Evolutionary conservation across 2,797 vertebrate species (phyloP), one percentile per base, ranked within the genome.

Genomic region (Champsocephalus gunnari): DNA sequence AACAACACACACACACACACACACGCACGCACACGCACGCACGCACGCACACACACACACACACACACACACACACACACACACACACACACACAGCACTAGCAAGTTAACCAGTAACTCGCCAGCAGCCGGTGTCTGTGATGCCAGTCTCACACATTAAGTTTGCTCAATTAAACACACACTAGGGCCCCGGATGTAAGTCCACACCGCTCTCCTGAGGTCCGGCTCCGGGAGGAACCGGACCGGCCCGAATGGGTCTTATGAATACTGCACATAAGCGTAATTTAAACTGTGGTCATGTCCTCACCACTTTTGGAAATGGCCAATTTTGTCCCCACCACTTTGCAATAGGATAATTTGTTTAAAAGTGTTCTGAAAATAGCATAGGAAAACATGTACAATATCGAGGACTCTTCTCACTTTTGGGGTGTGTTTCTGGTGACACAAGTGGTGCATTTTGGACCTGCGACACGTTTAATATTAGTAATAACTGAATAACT

Each of bases 161-260:
- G 65, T 78, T 80, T 68, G 60, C 70, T 64, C 61, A 65, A 53
- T 73, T 28, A 82, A 66, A 78, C 66, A 71, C 79, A 73, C 34
- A 51, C 2, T 19, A 38, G 50, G 76, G 80, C 83, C 82, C 91
- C 89, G 90, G 92, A 92, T 92, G 75, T 90, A 72, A 76, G 79
- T 80, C 44, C 67, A 32, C 89, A 80, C 85, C 90, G 83, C 91
- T 87, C 89, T 83, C 78, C 82, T 54, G 62, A 92, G 86, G 88
- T 92, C 91, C 92, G 90, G 91, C 82, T 93, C 83, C 88, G 84
- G 88, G 83, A 77, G 87, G 89, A 90, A 87, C 88, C 71, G 77
- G 28, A 43, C 43, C 12, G 3, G 9, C 34, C n/a, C 6, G 1
- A 4, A 5, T 47, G 4, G 7, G 12, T 2, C 12, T 34, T 13